Conservation (phyloP, 2,797 vertebrate genomes). For the Delichon dasypus region DNA sequence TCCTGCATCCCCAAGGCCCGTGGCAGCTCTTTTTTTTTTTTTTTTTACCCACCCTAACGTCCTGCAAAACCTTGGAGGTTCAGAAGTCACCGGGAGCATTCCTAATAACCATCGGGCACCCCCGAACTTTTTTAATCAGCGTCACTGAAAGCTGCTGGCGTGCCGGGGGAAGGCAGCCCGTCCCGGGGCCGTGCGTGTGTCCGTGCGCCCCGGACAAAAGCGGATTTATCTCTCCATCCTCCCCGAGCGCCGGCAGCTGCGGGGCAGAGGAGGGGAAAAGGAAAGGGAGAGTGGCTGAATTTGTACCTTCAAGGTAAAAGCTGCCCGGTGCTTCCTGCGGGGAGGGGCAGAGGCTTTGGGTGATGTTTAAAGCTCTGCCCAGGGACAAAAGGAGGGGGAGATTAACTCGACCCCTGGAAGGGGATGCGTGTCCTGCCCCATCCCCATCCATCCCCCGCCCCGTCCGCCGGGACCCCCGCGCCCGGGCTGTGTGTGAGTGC, state of each 20-base stretch:
- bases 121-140: neutral
- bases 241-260: constrained; percentile 21
- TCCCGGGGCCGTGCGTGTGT: neutral
- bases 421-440: neutral
- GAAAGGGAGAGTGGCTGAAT: constrained; percentile 58
- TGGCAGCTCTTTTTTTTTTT: neutral
- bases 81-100: neutral
- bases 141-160: neutral
- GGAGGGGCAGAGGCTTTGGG: constrained; percentile 43
- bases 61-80: neutral
- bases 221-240: constrained; percentile 37
- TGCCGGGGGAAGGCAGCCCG: neutral
- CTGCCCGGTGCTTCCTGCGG: constrained; percentile 33
- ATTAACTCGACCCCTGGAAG: neutral
- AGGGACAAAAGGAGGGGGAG: constrained; percentile 26
- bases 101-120: neutral
- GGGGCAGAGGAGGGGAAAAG: neutral
- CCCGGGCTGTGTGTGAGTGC: neutral
- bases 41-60: neutral
- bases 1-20: fast-evolving
- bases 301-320: constrained; percentile 50
- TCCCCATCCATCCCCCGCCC: neutral
- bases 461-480: neutral
- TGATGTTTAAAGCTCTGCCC: constrained; percentile 9
- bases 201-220: neutral